These are phyloP conservation scores for Furcifer pardalis DNA, from an alignment of 2,797 vertebrate species.

Conservation along the genomic window DNA sequence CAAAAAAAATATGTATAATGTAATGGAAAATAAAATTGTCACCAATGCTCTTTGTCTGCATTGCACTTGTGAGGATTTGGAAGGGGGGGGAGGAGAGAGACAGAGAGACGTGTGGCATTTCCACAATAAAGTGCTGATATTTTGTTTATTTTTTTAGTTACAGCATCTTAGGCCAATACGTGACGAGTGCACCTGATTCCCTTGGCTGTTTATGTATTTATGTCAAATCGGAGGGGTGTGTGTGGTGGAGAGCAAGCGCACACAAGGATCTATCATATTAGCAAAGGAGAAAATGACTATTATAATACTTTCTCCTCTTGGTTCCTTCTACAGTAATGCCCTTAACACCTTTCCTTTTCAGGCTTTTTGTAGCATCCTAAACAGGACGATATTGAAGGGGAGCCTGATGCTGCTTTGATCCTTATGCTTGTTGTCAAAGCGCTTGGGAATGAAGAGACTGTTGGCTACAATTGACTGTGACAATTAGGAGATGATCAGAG, in stretches of 20 bases:
- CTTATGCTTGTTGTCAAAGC: conserved; percentile 95
- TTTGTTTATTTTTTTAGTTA: conserved; percentile 65
- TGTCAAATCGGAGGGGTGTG: conserved; percentile 59
- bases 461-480: conserved; percentile 99
- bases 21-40: neutral
- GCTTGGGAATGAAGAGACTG: conserved; percentile 96
- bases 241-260: conserved; percentile 70
- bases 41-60: conserved; percentile 3
- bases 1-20: neutral
- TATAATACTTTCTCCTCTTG: conserved; percentile 72
- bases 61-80: conserved; percentile 6
- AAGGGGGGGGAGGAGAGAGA: neutral
- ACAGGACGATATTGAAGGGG: conserved; percentile 84
- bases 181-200: conserved; percentile 67
- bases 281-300: conserved; percentile 77
- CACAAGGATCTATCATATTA: conserved; percentile 64
- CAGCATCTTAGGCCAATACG: conserved; percentile 39
- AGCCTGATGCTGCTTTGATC: conserved; percentile 94
- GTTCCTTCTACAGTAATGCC: conserved; percentile 76
- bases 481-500: conserved; percentile 99
- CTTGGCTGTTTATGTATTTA: conserved; percentile 72
- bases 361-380: conserved; percentile 82
- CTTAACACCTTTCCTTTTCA: conserved; percentile 81
- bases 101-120: neutral
- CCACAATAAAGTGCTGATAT: conserved; percentile 42